phyloP scores from a whole-genome alignment of 2,888 invertebrate genomes.

The Mimas tiliae region DNA sequence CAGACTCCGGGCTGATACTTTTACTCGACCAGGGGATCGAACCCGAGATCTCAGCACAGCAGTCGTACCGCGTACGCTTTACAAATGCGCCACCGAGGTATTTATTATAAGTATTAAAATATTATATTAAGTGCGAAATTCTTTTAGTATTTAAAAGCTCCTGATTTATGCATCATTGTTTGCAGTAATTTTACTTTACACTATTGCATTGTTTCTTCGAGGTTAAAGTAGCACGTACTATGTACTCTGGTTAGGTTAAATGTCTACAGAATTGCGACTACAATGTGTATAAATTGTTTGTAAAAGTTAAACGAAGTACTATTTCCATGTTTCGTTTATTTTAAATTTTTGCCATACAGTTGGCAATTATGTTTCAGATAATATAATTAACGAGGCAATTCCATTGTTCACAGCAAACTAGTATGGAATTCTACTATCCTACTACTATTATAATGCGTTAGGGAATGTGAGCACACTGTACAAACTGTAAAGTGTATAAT shows the following conservation, averaged over 20 bases:
- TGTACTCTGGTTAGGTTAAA: background rate
- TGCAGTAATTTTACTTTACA: background rate
- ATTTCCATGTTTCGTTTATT: background rate
- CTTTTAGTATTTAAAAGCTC: background rate
- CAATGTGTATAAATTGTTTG: constrained; percentile 9
- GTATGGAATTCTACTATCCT: too few species aligned
- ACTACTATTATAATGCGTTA: too few species aligned
- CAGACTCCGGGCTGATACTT: too few species aligned
- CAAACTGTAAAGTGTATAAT: too few species aligned
- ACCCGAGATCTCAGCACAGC: too few species aligned
- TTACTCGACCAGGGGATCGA: too few species aligned
- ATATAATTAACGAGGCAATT: background rate
- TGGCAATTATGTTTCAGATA: background rate
- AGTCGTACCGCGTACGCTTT: too few species aligned
- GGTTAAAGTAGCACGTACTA: constrained; percentile 11
- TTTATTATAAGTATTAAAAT: too few species aligned
- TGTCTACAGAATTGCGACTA: background rate
- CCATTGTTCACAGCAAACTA: too few species aligned
- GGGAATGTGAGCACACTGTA: too few species aligned
- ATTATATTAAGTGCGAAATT: background rate
- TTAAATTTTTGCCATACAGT: background rate
- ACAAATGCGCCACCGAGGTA: too few species aligned
- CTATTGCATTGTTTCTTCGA: constrained; percentile 3
- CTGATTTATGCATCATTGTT: constrained; percentile 1
- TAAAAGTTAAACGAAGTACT: background rate